Base-by-base conservation (phyloP, 2,797 vertebrate species). In the Glossophaga mutica region DNA sequence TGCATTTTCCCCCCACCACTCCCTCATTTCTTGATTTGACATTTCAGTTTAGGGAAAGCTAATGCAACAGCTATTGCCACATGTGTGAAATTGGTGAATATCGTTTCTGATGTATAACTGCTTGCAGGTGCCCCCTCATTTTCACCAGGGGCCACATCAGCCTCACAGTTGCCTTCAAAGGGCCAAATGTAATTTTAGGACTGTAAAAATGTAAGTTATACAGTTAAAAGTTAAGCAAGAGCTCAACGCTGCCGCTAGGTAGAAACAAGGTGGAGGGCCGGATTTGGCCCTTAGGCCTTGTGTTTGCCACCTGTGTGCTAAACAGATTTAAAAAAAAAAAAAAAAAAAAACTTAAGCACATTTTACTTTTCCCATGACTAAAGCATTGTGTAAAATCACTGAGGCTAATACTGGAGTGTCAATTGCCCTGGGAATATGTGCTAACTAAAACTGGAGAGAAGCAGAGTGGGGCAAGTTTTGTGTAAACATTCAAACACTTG, bases 361-460 rank as follows among this genome's bases (percentile, higher is more conserved):
- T 94, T 70, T 44, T 87, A 37, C 37, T 50, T 68, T 91, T 46
- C 67, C 83, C 52, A 55, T 94, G 73, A 74, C 26, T 50, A 62
- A 84, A 78, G 15, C 34, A 65, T 11, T n/a, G 59, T 46, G 24
- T 76, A 55, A 79, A 90, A 67, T 82, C 90, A 92, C 37, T n/a
- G 42, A 83, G 62, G 62, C 37, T 71, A 50, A 89, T 77, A 34
- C 22, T 46, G 5, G 83, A 50, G 6, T 32, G 14, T 57, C 21
- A 3, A 19, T 77, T 81, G 11, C 46, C 39, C 65, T 82, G 84
- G 76, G 74, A 96, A 70, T 89, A 84, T 5, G 6, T 24, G 21
- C 83, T 94, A 70, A 96, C 91, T 94, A 90, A 87, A 96, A 92
- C 93, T 55, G 22, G 42, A 94, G 73, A 84, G 87, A 94, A 81